Evolutionary conservation across 35 echinoderm and acorn worm genomes (phyloP), one percentile per base, ranked within the genome.

Genomic region (Anneissia japonica): DNA sequence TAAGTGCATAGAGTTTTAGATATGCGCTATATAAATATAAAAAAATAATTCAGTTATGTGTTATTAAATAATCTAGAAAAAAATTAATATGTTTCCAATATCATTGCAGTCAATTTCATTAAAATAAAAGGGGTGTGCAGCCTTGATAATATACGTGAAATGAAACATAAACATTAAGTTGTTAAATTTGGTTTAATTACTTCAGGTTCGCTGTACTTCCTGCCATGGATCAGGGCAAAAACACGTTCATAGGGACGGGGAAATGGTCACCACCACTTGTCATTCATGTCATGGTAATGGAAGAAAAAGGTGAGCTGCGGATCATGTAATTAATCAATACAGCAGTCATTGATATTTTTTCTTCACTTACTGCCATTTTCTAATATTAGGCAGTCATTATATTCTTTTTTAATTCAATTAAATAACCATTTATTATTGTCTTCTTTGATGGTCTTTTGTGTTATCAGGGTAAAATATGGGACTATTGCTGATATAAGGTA

Each of bases 161-260:
- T 45, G 40, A 45, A 45, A 45, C 40, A 45, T 7, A 45, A 45
- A 45, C 16, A 45, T n/a, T 45, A 7, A 45, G 40, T 45, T 45
- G 4, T 45, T 45, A 45, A 45, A 45, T 45, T 16, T 7, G 4
- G 40, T 45, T 7, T 7, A 64, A 64, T 64, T 64, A 26, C 7
- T 64, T 23, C 37, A 94, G 92, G 92, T 94, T 32, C 88, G 92
- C 21, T 94, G 92, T 86, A 74, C 72, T 46, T 38, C 77, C 26
- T 94, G 92, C 81, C 30, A 56, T 79, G 92, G 92, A 36, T 78
- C 72, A 79, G 92, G 92, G 10, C 31, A 46, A 17, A 74, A 84
- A 38, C 81, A 75, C 37, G 84, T 81, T 33, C 72, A 87, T 36
- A 19, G 34, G 0, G 34, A 84, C 34, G 87, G 83, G 32, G 81